Evolutionary conservation across 2,113 vertebrate genomes (phyloP), one percentile per base, ranked within the genome.

Genomic region (Petaurus breviceps): DNA sequence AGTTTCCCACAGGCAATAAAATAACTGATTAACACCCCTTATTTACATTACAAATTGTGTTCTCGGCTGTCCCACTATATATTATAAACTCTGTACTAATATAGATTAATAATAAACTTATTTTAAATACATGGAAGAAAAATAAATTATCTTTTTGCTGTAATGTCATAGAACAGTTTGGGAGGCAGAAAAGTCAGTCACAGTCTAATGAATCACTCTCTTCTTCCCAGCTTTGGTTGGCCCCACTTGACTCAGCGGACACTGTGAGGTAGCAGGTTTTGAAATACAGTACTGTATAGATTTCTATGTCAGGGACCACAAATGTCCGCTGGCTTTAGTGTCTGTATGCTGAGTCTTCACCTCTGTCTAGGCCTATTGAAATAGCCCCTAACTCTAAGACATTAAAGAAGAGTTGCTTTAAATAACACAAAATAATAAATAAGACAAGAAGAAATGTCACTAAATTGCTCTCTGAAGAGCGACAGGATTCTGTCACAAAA

Each of bases 351-450:
- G 8, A 9, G 53, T 61, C 53, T 46, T 51, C 0, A 3, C 28
- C 46, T 22, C 0, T 51, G 92, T 89, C 50, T 51, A 26, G 51
- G 49, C 54, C 68, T 37, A 92, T 90, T 93, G 84, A 91, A 46
- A 26, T 90, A 55, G 95, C n/a, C 57, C 52, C 51, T 51, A 19
- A 28, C 22, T 93, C 92, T 28, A 22, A 28, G 51, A 57, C 93
- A 95, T 90, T 98, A 98, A 98, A 96, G 98, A 97, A 98, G 97
- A 97, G 96, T 97, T 97, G 51, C n/a, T 96, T 98, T 99, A 99
- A 99, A 99, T 99, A 99, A 98, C 94, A 98, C 84, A 97, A 0
- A 98, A 90, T 91, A 98, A 99, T 99, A 99, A 98, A 98, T 99
- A 98, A 98, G 95, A 57, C 54, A 49, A 91, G 54, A 97, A 14